Evolutionary conservation across 2,797 vertebrate genomes (phyloP).

Genomic region (Acanthornis magna): DNA sequence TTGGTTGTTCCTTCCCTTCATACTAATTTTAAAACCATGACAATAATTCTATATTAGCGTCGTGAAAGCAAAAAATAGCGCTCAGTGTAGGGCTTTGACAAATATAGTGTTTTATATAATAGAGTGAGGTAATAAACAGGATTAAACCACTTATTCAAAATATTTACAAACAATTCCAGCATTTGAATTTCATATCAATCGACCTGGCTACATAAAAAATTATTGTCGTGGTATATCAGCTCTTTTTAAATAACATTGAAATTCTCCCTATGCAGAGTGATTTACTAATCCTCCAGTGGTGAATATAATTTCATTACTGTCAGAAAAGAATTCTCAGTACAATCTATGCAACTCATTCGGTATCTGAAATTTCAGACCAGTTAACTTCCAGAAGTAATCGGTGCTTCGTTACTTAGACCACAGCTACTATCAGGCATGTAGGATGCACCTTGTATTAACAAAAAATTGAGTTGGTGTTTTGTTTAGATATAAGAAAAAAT

Average conservation of each 20-base stretch:
- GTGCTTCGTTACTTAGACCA: not conserved
- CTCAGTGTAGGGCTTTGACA: not conserved
- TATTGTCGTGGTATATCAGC: not conserved
- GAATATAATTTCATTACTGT: not conserved
- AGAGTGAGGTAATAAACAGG: not conserved
- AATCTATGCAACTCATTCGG: not conserved
- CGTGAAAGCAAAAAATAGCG: not conserved
- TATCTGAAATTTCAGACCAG: not conserved
- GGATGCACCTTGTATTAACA: fast-evolving
- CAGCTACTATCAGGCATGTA: not conserved
- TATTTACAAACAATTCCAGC: not conserved
- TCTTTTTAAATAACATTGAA: not conserved
- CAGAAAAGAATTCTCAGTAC: not conserved
- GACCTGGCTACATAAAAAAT: not conserved
- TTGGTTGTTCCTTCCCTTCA: not conserved
- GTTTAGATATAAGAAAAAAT: not conserved
- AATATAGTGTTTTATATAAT: not conserved
- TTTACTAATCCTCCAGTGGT: not conserved
- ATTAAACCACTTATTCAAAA: not conserved
- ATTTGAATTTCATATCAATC: not conserved
- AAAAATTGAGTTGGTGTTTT: not conserved
- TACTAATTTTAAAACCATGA: not conserved
- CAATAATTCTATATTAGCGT: not conserved
- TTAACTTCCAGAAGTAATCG: not conserved
- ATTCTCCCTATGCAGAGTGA: not conserved